Conservation (phyloP, 2,797 vertebrate species). For the Characodon lateralis region DNA sequence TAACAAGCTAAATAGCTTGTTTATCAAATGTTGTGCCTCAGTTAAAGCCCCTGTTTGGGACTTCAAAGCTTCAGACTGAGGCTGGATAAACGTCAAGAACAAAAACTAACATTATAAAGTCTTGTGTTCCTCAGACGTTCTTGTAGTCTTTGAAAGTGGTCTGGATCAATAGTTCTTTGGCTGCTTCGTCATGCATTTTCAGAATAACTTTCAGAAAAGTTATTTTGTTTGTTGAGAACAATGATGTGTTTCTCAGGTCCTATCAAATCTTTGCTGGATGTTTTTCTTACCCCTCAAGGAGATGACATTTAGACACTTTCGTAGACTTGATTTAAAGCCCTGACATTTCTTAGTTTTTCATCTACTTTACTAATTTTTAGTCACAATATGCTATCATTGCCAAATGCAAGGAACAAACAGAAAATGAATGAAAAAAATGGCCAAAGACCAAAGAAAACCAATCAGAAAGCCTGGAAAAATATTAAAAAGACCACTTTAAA, state of each 20-base stretch:
- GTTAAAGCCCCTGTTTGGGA: neutral
- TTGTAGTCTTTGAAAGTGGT: neutral
- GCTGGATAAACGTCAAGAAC: neutral
- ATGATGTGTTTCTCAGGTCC: neutral
- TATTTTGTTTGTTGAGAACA: neutral
- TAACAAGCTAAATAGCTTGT: neutral
- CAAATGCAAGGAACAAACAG: neutral
- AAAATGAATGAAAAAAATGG: neutral
- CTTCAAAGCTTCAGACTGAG: neutral
- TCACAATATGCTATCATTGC: neutral
- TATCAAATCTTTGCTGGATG: neutral
- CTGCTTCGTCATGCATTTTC: neutral
- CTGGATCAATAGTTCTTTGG: neutral
- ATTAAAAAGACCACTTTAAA: neutral
- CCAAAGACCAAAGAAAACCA: neutral
- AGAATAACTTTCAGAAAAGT: neutral
- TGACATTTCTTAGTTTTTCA: neutral
- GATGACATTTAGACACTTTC: neutral
- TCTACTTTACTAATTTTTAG: neutral
- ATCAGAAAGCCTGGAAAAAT: neutral
- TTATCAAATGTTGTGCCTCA: neutral
- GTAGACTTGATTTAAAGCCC: too few species aligned
- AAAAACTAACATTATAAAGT: neutral
- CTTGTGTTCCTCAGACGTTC: neutral
- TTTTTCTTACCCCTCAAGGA: neutral